phyloP scores from a whole-genome alignment of 2,888 invertebrate species.

The Dryobota labecula region DNA sequence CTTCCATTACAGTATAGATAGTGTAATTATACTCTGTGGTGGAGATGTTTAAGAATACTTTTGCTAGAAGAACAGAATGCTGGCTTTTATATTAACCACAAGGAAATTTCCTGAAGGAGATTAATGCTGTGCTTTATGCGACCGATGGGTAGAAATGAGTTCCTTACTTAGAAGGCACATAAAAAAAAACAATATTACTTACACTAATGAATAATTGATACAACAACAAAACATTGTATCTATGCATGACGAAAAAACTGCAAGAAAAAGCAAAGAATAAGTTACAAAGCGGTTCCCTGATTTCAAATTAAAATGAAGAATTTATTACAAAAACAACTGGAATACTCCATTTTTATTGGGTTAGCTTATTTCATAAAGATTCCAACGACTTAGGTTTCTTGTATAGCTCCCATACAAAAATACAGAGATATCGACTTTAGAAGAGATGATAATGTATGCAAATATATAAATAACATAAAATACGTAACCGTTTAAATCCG shows the following conservation, averaged over 20 bases:
- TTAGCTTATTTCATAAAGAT: no score
- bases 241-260: neutral
- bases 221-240: neutral
- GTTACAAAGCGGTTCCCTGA: neutral
- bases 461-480: neutral
- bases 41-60: neutral
- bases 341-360: no score
- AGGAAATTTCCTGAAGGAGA: neutral
- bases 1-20: neutral
- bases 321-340: no score
- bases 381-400: no score
- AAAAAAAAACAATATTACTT: neutral
- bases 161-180: no score
- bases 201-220: neutral
- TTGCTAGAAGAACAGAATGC: no score
- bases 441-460: no score
- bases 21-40: neutral
- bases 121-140: neutral
- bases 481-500: no score
- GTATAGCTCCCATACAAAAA: no score
- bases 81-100: neutral
- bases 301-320: no score
- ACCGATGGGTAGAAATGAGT: neutral
- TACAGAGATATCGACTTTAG: no score
- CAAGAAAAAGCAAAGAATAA: neutral